Conservation (phyloP, 2,888 invertebrate species). For the Lasioglossum leucozonium region DNA sequence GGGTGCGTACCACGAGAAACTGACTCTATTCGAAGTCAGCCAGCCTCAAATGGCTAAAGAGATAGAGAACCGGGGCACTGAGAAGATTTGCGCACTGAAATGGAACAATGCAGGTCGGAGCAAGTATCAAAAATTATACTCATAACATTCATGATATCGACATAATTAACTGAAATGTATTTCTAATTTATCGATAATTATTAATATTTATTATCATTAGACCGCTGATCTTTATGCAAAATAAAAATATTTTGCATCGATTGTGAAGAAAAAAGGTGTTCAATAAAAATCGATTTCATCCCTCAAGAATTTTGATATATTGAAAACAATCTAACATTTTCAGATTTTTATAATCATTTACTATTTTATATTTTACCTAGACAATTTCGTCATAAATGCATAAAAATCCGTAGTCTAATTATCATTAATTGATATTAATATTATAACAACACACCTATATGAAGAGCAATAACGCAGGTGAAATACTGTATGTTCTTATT, state of each 20-base stretch:
- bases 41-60: not conserved
- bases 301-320: too few species aligned
- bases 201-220: not conserved
- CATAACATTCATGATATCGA: not conserved
- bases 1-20: constrained; percentile 33
- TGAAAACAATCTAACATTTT: too few species aligned
- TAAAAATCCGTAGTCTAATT: too few species aligned
- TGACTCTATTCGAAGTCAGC: constrained; percentile 58
- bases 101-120: constrained; percentile 72
- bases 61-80: not conserved
- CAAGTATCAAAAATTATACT: not conserved
- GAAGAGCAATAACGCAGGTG: not conserved
- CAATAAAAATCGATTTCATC: too few species aligned
- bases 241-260: too few species aligned
- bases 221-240: too few species aligned
- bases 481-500: not conserved
- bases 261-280: too few species aligned
- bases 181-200: not conserved
- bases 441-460: not conserved
- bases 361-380: too few species aligned
- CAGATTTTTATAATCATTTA: too few species aligned
- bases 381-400: too few species aligned
- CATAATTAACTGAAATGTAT: not conserved
- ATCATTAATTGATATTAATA: not conserved
- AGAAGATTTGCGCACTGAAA: constrained; percentile 61